Conservation (phyloP, 2,888 invertebrate genomes). For the Chelonus formosanus region DNA sequence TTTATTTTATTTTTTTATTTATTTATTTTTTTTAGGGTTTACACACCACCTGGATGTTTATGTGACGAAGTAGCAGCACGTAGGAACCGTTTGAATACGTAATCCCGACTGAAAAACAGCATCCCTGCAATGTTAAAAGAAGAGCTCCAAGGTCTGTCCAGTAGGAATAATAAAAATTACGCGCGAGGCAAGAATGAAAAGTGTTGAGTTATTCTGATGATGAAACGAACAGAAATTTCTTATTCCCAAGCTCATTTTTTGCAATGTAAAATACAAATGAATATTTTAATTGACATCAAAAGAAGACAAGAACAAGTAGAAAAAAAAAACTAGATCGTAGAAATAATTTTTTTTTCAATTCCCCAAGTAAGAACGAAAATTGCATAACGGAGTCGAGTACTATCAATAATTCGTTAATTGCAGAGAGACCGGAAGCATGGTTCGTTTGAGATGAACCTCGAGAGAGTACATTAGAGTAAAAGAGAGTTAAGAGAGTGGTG, state of each 20-base stretch:
- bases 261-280: constrained; percentile 4
- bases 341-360: not conserved
- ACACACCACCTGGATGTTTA: constrained; percentile 22
- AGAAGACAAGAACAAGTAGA: not conserved
- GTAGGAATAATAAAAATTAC: constrained; percentile 31
- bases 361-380: not conserved
- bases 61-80: constrained; percentile 37
- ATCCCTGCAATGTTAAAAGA: constrained; percentile 27
- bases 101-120: constrained; percentile 45
- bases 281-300: constrained; percentile 8
- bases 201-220: constrained; percentile 16
- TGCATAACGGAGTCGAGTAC: constrained; percentile 7
- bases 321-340: not conserved
- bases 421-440: constrained; percentile 28
- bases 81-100: constrained; percentile 47
- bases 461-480: constrained; percentile 29
- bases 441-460: constrained; percentile 29
- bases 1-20: constrained; percentile 6
- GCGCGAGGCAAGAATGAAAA: constrained; percentile 37
- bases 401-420: constrained; percentile 36
- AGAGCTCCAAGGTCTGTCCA: constrained; percentile 15
- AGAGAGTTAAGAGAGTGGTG: constrained; percentile 3
- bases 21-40: constrained; percentile 9
- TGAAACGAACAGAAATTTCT: not conserved
- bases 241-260: not conserved